Conservation (phyloP, 1,140 invertebrate species). For the Drosophila cardini region DNA sequence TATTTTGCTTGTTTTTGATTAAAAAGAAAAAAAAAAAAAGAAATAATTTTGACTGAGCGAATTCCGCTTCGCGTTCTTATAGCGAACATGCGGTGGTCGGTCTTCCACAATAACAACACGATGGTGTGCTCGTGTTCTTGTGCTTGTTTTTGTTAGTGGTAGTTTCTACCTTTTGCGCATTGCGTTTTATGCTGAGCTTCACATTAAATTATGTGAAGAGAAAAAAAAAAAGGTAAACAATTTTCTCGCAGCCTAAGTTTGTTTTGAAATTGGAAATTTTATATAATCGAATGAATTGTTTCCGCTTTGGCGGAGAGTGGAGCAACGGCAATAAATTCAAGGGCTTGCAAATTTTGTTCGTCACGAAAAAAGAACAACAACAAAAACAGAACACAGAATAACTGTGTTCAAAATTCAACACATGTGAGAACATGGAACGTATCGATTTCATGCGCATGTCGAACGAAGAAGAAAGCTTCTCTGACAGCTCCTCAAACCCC, state of each 20-base stretch:
- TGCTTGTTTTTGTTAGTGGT: constrained; percentile 25
- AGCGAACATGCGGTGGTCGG: constrained; percentile 64
- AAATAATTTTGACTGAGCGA: constrained; percentile 38
- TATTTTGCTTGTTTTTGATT: constrained; percentile 41
- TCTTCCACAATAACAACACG: constrained; percentile 33
- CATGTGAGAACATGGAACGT: constrained; percentile 52
- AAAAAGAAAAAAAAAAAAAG: constrained; percentile 12
- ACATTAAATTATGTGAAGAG: background rate
- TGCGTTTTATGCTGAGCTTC: constrained; percentile 55
- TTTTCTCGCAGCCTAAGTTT: constrained; percentile 12
- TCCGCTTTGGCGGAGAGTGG: constrained; percentile 27
- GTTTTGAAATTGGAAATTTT: constrained; percentile 36
- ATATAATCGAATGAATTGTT: constrained; percentile 34
- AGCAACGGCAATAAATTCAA: constrained; percentile 35
- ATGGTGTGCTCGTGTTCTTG: constrained; percentile 19
- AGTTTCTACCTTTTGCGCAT: constrained; percentile 70
- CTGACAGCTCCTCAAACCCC: background rate
- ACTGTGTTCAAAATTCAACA: constrained; percentile 33
- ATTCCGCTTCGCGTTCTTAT: constrained; percentile 58
- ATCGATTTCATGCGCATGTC: constrained; percentile 74
- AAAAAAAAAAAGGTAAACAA: background rate
- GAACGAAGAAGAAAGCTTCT: constrained; percentile 54
- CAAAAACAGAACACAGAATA: constrained; percentile 36
- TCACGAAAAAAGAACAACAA: constrained; percentile 45
- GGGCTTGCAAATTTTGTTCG: constrained; percentile 52